Conservation (phyloP, 1,140 invertebrate species). For the Planococcus citri region DNA sequence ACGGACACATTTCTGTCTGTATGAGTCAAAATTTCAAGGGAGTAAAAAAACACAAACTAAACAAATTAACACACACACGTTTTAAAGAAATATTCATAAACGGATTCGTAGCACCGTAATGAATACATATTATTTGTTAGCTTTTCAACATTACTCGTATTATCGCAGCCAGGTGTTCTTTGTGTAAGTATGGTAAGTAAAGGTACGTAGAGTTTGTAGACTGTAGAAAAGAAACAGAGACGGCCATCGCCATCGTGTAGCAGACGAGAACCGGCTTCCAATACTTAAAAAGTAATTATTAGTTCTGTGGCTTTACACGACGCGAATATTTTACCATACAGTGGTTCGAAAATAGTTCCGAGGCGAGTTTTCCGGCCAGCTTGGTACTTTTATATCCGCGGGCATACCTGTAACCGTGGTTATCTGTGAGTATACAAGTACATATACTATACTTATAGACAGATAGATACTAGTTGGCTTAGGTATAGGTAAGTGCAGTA, state of each 20-base stretch:
- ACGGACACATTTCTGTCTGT: no score
- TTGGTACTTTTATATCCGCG: neutral
- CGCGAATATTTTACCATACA: slow-evolving; percentile 9
- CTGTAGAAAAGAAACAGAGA: neutral
- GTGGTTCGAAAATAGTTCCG: neutral
- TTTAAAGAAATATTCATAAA: neutral
- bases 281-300: slow-evolving; percentile 19
- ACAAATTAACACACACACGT: neutral
- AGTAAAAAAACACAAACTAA: neutral
- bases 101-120: neutral
- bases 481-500: no score
- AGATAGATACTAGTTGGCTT: no score
- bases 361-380: neutral
- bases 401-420: neutral
- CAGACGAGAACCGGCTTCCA: neutral
- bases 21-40: neutral
- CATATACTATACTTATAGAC: no score
- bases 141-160: slow-evolving; percentile 1
- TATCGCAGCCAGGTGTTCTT: neutral
- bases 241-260: neutral
- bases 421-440: neutral
- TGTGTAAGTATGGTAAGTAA: no score
- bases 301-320: slow-evolving; percentile 16
- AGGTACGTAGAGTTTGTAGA: no score
- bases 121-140: neutral